Evolutionary conservation across 2,797 vertebrate species (phyloP), one percentile per base, ranked within the genome.

Genomic region (Bradypodion pumilum): DNA sequence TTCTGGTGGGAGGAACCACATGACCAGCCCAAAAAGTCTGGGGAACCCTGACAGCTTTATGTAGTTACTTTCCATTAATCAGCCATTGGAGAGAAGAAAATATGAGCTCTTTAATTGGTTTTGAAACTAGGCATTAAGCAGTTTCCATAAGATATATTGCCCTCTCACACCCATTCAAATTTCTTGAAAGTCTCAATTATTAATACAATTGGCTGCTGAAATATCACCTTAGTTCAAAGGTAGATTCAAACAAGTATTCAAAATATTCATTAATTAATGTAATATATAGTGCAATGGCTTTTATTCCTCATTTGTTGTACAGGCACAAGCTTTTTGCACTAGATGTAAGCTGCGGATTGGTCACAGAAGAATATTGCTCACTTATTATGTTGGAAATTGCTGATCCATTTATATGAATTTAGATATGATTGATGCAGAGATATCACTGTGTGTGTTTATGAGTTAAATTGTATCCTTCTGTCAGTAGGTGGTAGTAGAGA

Each of bases 81-180:
- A 94, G 88, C 85, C 74, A 86, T 70, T 46, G 78, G 70, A 74
- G 65, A 69, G 37, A 40, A 89, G n/a, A 89, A 89, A 84, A 73
- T 78, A 86, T 87, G 85, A 94, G 88, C 85, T 91, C 79, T 86
- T 92, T 92, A 94, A 94, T 93, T 91, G 89, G 68, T 73, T 89
- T 66, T 81, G 89, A 46, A 59, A 78, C 85, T 91, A 84, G 60
- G 62, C 90, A n/a, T n/a, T n/a, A n/a, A n/a, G n/a, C n/a, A n/a
- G 63, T 81, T 81, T 80, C 40, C 73, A 68, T 60, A 81, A 69
- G 82, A 86, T 83, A 73, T 85, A 78, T 66, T 85, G 82, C 32
- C 40, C 35, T 56, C 65, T 56, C 66, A 52, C 32, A 19, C 59
- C 27, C 52, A 27, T 63, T 91, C 84, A 77, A 77, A 40, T 21